A percentile compares a stretch with the other conserved stretches of the same genome.
These are phyloP conservation scores for Toxotes chatareus DNA, from an alignment of 2,113 vertebrate species.

Conservation along the genomic window DNA sequence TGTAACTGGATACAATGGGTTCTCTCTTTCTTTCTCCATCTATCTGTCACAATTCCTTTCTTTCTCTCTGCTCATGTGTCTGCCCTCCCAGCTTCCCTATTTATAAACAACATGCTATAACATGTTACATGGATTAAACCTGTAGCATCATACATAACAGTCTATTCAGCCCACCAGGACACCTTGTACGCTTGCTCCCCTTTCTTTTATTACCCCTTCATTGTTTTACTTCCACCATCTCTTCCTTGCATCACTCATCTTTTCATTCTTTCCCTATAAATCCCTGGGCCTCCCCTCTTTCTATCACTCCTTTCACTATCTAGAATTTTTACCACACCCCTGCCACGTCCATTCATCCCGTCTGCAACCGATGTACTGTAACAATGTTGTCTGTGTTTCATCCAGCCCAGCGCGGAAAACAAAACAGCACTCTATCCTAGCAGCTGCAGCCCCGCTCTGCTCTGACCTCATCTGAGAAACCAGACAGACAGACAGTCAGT, in stretches of 20 bases:
- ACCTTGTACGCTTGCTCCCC: conserved; percentile 33
- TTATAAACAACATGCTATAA: conserved; percentile 34
- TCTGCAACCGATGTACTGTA: conserved; percentile 61
- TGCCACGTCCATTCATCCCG: conserved; percentile 63
- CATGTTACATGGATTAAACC: conserved; percentile 29
- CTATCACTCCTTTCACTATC: conserved; percentile 49
- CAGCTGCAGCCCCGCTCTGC: conserved; percentile 71
- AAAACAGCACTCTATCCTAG: conserved; percentile 69
- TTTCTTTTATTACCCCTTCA: conserved; percentile 15
- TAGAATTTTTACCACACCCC: conserved; percentile 44
- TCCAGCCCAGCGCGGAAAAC: conserved; percentile 56
- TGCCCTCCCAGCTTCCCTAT: conserved; percentile 28
- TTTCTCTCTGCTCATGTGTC: conserved; percentile 38
- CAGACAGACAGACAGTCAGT: conserved; percentile 56
- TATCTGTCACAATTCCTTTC: conserved; percentile 62
- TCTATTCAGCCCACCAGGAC: conserved; percentile 12
- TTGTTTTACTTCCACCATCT: conserved; percentile 47
- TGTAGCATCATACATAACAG: conserved; percentile 4
- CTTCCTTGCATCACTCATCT: conserved; percentile 46
- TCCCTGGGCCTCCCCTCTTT: conserved; percentile 32
- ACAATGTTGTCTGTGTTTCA: conserved; percentile 78
- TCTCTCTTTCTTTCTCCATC: conserved; percentile 63
- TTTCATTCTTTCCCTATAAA: conserved; percentile 43
- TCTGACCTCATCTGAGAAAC: conserved; percentile 73
- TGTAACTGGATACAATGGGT: conserved; percentile 72